These are phyloP conservation scores for Steatocranus sp. DNA, from an alignment of 2,797 vertebrate genomes.

Conservation along the genomic window DNA sequence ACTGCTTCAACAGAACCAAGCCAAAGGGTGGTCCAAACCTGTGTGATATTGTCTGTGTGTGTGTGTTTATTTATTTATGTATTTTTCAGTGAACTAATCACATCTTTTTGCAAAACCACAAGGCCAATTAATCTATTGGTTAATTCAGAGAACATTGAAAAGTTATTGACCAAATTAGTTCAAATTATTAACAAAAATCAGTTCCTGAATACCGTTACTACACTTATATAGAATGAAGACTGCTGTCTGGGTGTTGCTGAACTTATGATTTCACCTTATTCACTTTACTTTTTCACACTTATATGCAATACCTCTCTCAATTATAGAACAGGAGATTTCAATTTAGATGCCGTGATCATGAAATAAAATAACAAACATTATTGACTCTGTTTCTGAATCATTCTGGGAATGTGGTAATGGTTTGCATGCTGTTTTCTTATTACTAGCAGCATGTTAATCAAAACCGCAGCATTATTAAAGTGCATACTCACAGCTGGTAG, in stretches of 20 bases:
- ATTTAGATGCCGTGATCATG: conserved; percentile 34
- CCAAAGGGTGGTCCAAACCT: not conserved
- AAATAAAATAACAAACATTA: conserved; percentile 9
- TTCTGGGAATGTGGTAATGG: conserved; percentile 33
- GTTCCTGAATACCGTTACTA: not conserved
- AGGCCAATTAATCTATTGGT: not conserved
- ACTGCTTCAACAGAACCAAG: not conserved
- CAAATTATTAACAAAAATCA: not conserved
- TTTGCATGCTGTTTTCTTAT: conserved; percentile 54
- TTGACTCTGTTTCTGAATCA: conserved; percentile 22
- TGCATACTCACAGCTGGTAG: conserved; percentile 40
- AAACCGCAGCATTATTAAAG: conserved; percentile 42
- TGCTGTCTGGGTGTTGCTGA: not conserved
- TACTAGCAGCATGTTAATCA: conserved; percentile 35
- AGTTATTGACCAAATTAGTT: not conserved
- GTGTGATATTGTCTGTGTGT: not conserved
- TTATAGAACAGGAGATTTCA: conserved; percentile 11
- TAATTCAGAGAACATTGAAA: not conserved
- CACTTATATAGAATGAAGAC: not conserved
- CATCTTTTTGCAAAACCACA: not conserved
- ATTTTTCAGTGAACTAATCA: not conserved
- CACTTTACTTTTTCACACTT: not conserved
- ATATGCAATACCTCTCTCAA: not conserved
- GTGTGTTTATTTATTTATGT: not conserved
- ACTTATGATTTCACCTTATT: not conserved